Base-by-base conservation (phyloP, 35 echinoderm and acorn worm species). In the Holothuria glaberrima region DNA sequence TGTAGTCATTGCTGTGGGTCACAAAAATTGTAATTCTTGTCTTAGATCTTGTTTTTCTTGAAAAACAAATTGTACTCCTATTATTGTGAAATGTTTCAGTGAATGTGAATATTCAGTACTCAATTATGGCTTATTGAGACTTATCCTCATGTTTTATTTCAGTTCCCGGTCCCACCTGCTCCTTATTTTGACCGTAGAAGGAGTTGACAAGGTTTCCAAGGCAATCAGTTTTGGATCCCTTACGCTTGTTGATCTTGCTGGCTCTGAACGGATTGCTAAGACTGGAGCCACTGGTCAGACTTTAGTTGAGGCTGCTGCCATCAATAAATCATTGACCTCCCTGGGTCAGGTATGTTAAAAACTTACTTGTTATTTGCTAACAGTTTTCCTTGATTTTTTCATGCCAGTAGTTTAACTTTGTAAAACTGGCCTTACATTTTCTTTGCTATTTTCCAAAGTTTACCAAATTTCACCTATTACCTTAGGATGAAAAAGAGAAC, bases 81-180 rank as follows among this genome's bases (percentile, higher is more conserved):
- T 41, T 41, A 7, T 41, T 41, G 36, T 41, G 2, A 41, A 7
- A 7, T 41, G 7, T 2, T 41, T 41, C 2, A 41, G 7, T 41
- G 2, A 65, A 28, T 24, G 62, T 65, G 62, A 13, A n/a, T n/a
- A n/a, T n/a, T n/a, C n/a, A n/a, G n/a, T n/a, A n/a, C n/a, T n/a
- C n/a, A n/a, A n/a, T n/a, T 69, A 9, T 33, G 22, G 31, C 3
- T 0, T 14, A 79, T 25, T 79, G 33, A 79, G 21, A 33, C 12
- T 12, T 12, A 14, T 38, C 74, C 12, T 38, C 21, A 19, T 86
- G 56, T 86, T 41, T 32, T 69, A 14, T 69, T 14, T 48, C 86
- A 97, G 95, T 87, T 97, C 95, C 59, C 95, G 95, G 56, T 97
- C 95, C 41, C 95, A 97, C 57, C 81, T 97, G 28, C 92, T 97